A percentile compares a stretch with the other conserved stretches of the same genome.
phyloP scores from a whole-genome alignment of 2,888 invertebrate genomes.

The Autographa gamma region DNA sequence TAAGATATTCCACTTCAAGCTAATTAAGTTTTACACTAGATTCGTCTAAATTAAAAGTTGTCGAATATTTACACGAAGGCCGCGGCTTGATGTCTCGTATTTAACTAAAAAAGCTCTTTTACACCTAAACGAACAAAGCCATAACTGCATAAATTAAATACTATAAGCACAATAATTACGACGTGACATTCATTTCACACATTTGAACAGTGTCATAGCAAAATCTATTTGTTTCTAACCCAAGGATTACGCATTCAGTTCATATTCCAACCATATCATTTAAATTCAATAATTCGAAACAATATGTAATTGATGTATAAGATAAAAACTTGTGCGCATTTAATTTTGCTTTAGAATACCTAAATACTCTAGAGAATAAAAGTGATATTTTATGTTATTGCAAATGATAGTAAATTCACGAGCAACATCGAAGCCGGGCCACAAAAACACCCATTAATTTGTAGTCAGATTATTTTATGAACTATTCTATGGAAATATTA shows the following conservation, averaged over 20 bases:
- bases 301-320: not conserved
- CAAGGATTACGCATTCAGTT: not conserved
- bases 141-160: not conserved
- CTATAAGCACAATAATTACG: not conserved
- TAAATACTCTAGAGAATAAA: not conserved
- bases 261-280: conserved; percentile 7
- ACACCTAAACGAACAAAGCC: not conserved
- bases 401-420: conserved; percentile 16
- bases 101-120: not conserved
- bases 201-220: not conserved
- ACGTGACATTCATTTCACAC: not conserved
- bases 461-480: conserved; percentile 48
- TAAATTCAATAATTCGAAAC: conserved; percentile 9
- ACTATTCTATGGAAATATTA: conserved; percentile 83
- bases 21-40: conserved; percentile 79
- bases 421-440: conserved; percentile 63
- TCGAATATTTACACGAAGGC: conserved; percentile 74
- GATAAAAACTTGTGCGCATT: conserved; percentile 63
- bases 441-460: conserved; percentile 48
- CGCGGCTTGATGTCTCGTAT: conserved; percentile 64
- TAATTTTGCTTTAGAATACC: conserved; percentile 33
- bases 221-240: not conserved
- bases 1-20: conserved; percentile 79
- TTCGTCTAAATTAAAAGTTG: conserved; percentile 80
- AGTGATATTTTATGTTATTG: not conserved